These are phyloP conservation scores for Salvelinus namaycush DNA, from an alignment of 2,113 vertebrate species.

Conservation along the genomic window DNA sequence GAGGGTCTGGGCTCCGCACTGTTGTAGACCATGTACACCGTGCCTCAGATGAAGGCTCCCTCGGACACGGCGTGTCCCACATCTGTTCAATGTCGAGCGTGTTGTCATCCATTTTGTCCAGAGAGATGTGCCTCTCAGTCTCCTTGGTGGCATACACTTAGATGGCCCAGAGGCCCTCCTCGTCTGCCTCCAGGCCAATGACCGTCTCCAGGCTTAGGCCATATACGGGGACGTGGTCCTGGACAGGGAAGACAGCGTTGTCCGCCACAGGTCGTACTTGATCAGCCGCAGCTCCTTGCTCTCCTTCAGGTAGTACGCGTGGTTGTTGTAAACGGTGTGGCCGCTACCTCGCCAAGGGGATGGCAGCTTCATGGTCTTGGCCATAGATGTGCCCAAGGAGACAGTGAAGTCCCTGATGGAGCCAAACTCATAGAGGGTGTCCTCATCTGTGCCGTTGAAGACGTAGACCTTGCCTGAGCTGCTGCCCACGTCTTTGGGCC, in stretches of 20 bases:
- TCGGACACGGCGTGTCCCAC: slow-evolving; percentile 92
- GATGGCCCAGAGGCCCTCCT: slow-evolving; percentile 95
- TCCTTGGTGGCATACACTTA: slow-evolving; percentile 81
- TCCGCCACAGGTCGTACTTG: slow-evolving; percentile 88
- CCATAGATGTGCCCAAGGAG: slow-evolving; percentile 79
- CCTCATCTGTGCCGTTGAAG: slow-evolving; percentile 82
- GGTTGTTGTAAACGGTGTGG: slow-evolving; percentile 81
- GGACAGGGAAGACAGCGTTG: slow-evolving; percentile 85
- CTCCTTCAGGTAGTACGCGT: slow-evolving; percentile 83
- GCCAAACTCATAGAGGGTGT: slow-evolving; percentile 84
- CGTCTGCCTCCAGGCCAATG: slow-evolving; percentile 88
- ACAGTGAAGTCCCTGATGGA: slow-evolving; percentile 86
- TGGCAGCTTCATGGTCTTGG: slow-evolving; percentile 79
- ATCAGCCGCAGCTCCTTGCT: slow-evolving; percentile 79
- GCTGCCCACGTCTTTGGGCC: slow-evolving; percentile 76
- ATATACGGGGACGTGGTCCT: slow-evolving; percentile 86
- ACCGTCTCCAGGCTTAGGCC: slow-evolving; percentile 82
- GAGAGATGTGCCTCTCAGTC: slow-evolving; percentile 84
- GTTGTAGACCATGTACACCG: slow-evolving; percentile 96
- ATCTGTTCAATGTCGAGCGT: slow-evolving; percentile 90
- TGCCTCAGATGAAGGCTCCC: slow-evolving; percentile 92
- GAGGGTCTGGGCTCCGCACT: slow-evolving; percentile 88
- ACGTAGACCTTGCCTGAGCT: slow-evolving; percentile 86
- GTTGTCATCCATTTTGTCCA: slow-evolving; percentile 88
- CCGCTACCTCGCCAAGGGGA: slow-evolving; percentile 86